Evolutionary conservation across 2,797 vertebrate species (phyloP).

Genomic region (Clangula hyemalis): DNA sequence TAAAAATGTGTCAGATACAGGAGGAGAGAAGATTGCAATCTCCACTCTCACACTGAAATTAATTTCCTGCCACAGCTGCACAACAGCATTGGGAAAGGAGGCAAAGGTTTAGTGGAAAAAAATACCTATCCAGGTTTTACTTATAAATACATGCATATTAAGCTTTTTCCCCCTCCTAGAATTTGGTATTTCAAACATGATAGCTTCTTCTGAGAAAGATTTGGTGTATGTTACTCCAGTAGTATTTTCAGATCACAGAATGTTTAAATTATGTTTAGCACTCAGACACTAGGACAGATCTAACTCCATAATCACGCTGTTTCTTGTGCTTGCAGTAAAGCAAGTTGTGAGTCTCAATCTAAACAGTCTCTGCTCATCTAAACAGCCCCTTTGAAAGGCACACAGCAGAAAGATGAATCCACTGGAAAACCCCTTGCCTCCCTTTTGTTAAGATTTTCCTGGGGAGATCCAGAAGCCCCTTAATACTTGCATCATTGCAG

Average conservation of each 20-base stretch:
- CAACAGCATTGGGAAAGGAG: not conserved
- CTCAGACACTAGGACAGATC: not conserved
- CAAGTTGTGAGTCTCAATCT: not conserved
- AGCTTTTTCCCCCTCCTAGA: not conserved
- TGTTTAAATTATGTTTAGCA: not conserved
- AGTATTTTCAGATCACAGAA: not conserved
- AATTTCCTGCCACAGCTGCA: constrained; percentile 61
- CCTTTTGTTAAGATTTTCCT: not conserved
- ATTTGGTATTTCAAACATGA: not conserved
- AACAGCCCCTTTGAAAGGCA: not conserved
- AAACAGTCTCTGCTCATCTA: not conserved
- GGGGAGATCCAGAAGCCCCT: not conserved
- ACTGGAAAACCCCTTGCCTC: not conserved
- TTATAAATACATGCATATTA: not conserved
- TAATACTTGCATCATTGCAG: not conserved
- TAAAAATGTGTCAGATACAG: not conserved
- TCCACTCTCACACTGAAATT: constrained; percentile 42
- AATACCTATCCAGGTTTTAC: not conserved
- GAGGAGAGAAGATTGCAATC: not conserved
- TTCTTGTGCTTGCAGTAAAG: not conserved
- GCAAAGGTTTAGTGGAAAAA: not conserved
- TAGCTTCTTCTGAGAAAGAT: not conserved
- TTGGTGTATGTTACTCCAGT: not conserved
- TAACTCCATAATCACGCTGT: not conserved
- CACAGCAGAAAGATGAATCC: not conserved